Evolutionary conservation across 2,888 invertebrate genomes (phyloP), one percentile per base, ranked within the genome.

Genomic region (Perizoma flavofasciatum): DNA sequence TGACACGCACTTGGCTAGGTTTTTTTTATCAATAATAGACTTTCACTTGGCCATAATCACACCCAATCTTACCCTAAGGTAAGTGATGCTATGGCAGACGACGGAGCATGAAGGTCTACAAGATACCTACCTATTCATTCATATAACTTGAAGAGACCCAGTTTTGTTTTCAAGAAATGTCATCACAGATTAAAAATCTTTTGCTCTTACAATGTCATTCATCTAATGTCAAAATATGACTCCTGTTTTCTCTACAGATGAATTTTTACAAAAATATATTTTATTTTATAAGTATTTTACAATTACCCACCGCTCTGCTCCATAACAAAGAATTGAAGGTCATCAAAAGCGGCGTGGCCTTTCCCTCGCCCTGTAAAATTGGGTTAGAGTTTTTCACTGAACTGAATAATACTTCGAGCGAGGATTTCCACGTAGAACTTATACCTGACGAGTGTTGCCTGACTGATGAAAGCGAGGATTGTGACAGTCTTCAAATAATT

Each of bases 391-490:
- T 89, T 49, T 79, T 68, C 46, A 67, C 80, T 3, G 67, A 72
- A 2, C 65, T 90, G 0, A 83, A 82, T 48, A 89, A 90, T 46
- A 84, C 81, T 0, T 78, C 83, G 0, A 63, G 60, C 0, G 74
- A 80, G 2, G 83, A 85, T 63, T 78, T 68, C 10, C 58, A 73
- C 3, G 77, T 88, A 0, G 82, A 85, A 37, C 49, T 86, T 0
- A 73, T 70, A 0, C 83, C 87, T 0, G 85, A 85, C 41, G 69
- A 79, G 54, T 91, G 91, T 58, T 90, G 89, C 49, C 68, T 89
- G 48, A 54, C 55, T 5, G 77, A 70, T 9, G 70, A 69, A 4
- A 61, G 64, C 1, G 49, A 73, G 0, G 77, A 83, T n/a, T 90
- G 89, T 60, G 72, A 81, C 11, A 70, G 79, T 1, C 10, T 91